Base-by-base conservation (phyloP, 2,888 invertebrate species). In the Platynereis dumerilii region DNA sequence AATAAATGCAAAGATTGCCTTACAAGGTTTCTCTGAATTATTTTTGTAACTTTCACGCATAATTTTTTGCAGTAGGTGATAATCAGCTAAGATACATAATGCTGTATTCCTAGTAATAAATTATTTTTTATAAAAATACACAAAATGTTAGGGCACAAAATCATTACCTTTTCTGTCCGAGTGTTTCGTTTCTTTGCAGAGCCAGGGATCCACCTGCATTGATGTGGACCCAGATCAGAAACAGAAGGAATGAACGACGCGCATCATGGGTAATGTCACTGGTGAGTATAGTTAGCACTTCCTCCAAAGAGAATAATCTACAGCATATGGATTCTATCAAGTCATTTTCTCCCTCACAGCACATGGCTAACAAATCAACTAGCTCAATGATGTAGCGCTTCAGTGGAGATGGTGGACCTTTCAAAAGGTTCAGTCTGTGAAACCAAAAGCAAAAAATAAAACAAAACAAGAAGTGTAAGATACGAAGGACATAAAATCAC, bases 321-420 rank as follows among this genome's bases (percentile, higher is more conserved):
- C 62, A 61, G 45, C 65, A 65, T 10, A 61, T 27, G 2, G 65
- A 61, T 39, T 65, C 65, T 17, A 63, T 62, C 34, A 62, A 62
- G 12, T 34, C 28, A 29, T 57, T 65, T 15, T 63, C 65, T 28
- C 65, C 61, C 62, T 65, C 28, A 26, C 12, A 29, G 72, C 82
- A 82, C 7, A 78, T 74, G 1, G 81, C 79, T 54, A 82, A 72
- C 15, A 82, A 71, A 59, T 82, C 79, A 17, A 81, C 64, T 15
- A 81, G 58, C 64, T 77, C 75, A 42, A 78, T 73, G 61, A 78
- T 76, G 66, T 80, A 81, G 24, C 78, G 61, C 34, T 34, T 2
- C n/a, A 24, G 42, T 26, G 26, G 42, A 10, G 17, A 10, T 26
- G 15, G 17, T 10, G 44, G 44, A 15, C 15, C 59, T 26, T 45